These are phyloP conservation scores for Ariopsis seemanni DNA, from an alignment of 2,113 vertebrate genomes.

Conservation along the genomic window DNA sequence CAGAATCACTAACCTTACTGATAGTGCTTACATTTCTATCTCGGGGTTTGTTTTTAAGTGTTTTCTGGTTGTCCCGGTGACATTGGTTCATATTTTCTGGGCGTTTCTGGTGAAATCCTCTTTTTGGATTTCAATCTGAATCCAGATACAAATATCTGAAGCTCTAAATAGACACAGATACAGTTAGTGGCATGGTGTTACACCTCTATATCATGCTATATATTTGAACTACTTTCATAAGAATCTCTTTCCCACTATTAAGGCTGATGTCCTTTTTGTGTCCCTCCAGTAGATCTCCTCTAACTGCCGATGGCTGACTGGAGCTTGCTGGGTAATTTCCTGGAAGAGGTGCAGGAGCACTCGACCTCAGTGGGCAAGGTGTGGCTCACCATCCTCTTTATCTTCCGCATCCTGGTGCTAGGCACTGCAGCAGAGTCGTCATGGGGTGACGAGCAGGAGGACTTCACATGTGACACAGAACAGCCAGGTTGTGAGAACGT, in stretches of 20 bases:
- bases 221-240: background rate
- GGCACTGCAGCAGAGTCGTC: constrained; percentile 93
- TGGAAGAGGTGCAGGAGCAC: constrained; percentile 96
- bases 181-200: background rate
- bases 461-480: constrained; percentile 88
- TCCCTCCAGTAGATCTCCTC: constrained; percentile 15
- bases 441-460: constrained; percentile 94
- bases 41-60: background rate
- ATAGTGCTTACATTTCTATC: background rate
- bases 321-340: constrained; percentile 93
- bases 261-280: background rate
- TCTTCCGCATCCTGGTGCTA: constrained; percentile 96
- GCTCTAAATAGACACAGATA: background rate
- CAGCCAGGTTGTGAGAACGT: constrained; percentile 94
- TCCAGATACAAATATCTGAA: background rate
- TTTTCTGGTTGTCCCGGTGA: background rate
- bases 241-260: background rate
- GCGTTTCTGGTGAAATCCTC: background rate
- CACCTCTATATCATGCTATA: background rate
- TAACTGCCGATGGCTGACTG: constrained; percentile 87
- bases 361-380: constrained; percentile 95
- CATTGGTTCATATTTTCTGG: background rate
- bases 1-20: background rate
- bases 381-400: constrained; percentile 94
- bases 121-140: background rate